Evolutionary conservation across 2,113 vertebrate genomes (phyloP).

Genomic region (Phylloscopus trochiloides): DNA sequence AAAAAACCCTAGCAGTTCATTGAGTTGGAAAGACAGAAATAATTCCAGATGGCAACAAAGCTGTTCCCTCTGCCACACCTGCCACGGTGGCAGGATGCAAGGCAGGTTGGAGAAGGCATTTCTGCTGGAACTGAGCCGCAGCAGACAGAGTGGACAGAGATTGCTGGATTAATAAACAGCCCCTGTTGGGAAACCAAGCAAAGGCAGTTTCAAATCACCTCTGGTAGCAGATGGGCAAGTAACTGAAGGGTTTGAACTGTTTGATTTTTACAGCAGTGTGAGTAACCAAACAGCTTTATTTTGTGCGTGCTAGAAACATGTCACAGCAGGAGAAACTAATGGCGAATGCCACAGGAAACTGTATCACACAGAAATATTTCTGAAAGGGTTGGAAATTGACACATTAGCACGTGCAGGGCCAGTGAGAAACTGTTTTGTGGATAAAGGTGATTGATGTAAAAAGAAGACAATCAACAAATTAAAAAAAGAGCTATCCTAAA

Average conservation of each 20-base stretch:
- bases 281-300: background rate
- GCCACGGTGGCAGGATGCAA: fast-evolving
- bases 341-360: background rate
- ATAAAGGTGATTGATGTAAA: background rate
- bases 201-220: background rate
- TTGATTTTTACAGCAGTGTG: background rate
- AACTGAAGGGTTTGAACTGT: background rate
- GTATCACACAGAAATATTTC: background rate
- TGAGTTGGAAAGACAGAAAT: background rate
- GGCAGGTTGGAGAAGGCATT: background rate
- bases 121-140: background rate
- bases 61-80: background rate
- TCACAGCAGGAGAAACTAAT: background rate
- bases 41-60: conserved; percentile 26
- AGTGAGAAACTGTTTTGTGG: background rate
- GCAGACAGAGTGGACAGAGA: background rate
- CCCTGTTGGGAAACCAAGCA: background rate
- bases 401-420: background rate
- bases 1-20: background rate
- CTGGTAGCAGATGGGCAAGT: background rate
- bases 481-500: background rate
- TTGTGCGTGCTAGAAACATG: background rate
- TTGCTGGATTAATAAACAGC: background rate
- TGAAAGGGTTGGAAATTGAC: background rate
- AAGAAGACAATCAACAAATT: background rate